Evolutionary conservation across 1,140 invertebrate species (phyloP), one percentile per base, ranked within the genome.

Genomic region (Leucophenga varia): DNA sequence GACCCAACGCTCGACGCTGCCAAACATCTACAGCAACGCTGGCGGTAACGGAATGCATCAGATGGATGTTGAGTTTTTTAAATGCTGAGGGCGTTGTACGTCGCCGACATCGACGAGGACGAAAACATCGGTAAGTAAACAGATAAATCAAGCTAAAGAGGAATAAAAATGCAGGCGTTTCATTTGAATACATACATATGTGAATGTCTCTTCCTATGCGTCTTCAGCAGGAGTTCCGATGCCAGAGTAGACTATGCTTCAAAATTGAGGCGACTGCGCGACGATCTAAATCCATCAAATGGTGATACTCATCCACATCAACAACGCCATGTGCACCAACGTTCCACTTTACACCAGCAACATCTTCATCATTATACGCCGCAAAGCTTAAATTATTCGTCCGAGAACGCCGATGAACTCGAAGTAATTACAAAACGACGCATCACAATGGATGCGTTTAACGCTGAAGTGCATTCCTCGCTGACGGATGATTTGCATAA

Each of bases 1-100:
- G 13, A 57, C 64, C n/a, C 70, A 64, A 7, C 54, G 72, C 31
- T 70, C 72, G 3, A 75, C 72, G 5, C 43, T 69, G 37, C 47
- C 72, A 3, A 74, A 75, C 56, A 70, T 73, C 0, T 75, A 64
- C 31, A 75, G 72, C 48, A 75, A 75, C 57, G 56, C 72, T 3
- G 72, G 72, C 0, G 72, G 72, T 10, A 75, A 75, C 43, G 72
- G 72, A 10, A 72, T 69, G 60, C 55, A 47, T 37, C 48, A 68
- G 21, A 10, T 68, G 47, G 72, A 75, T 47, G 63, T 75, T 14
- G 67, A 75, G 48, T 68, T 72, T 32, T n/a, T 22, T 75, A 36
- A 61, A 71, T 12, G 49, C 63, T 0, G 57, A 61, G 2, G 67
- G 70, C 0, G 50, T 61, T 1, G 57, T 70, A 6, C 50, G 68